Evolutionary conservation across 2,797 vertebrate species (phyloP), one percentile per base, ranked within the genome.

Genomic region (Cyprinodon diabolis): DNA sequence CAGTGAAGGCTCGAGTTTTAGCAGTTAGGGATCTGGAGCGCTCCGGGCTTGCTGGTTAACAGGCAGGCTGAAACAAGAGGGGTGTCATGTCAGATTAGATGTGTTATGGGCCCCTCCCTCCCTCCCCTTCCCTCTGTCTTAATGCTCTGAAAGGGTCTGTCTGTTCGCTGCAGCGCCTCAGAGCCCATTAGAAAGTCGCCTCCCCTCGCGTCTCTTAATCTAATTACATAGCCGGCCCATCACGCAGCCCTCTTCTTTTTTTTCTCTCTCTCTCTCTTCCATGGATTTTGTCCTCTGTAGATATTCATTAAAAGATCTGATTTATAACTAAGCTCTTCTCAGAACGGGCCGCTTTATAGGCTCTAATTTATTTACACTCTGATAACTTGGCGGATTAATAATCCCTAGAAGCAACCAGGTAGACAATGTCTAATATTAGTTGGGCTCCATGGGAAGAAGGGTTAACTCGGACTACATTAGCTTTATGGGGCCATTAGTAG

Each of bases 301-400:
- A 96, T 96, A 96, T 96, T 96, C 96, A 97, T 97, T 96, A 95
- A 95, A 97, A 96, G 95, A 95, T 95, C 96, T 95, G 95, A 96
- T 97, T 96, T 95, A 96, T 97, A 94, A 95, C 95, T 95, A 93
- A 96, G 95, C 96, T 96, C 94, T 95, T 25, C 89, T 87, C 94
- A 96, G 93, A 94, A 95, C 95, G 93, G 94, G 87, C 48, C 82
- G 69, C 87, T 82, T 85, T 84, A 85, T 73, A 72, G 69, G 49
- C 71, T 83, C 77, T 71, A 65, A 77, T 75, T 82, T 75, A 89
- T 87, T 82, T 63, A 19, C 13, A 55, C 43, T 69, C 66, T 68
- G 48, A 73, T 75, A 60, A 49, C 66, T 47, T 54, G 25, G 58
- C 4, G 69, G 60, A 83, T 84, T 79, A 72, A 78, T 79, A 79